Percentiles rank a stretch among this genome's conserved stretches.
Conservation (phyloP, 2,113 vertebrate genomes). For the Mystacornis crossleyi region DNA sequence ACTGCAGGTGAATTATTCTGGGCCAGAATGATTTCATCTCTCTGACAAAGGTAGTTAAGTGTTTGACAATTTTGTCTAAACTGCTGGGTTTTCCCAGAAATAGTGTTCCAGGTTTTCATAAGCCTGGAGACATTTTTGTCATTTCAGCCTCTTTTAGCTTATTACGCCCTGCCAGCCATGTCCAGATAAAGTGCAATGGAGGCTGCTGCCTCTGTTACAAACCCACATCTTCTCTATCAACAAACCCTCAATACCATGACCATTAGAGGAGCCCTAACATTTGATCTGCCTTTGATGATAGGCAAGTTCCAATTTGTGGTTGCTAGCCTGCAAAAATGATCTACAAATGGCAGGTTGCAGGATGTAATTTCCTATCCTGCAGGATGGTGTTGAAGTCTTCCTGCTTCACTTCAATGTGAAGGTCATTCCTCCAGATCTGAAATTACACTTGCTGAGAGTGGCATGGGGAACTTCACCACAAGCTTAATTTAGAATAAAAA, state of each 20-base stretch:
- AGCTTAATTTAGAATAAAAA: not conserved
- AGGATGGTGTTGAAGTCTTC: not conserved
- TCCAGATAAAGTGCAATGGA: conserved; percentile 37
- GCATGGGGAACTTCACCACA: not conserved
- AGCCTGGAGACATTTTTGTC: conserved; percentile 57
- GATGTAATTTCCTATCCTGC: conserved; percentile 50
- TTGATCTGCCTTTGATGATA: conserved; percentile 46
- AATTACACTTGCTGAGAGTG: conserved; percentile 27
- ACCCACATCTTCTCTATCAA: not conserved
- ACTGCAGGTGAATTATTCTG: not conserved
- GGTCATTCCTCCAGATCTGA: conserved; percentile 40
- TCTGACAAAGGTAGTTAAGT: conserved; percentile 51
- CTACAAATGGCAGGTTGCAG: conserved; percentile 56
- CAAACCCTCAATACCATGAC: not conserved
- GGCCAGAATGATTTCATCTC: not conserved
- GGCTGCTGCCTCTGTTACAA: conserved; percentile 1
- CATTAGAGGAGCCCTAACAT: conserved; percentile 38
- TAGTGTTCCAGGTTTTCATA: conserved; percentile 29
- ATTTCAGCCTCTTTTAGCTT: conserved; percentile 53
- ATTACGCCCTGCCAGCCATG: conserved; percentile 55
- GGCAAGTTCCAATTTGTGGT: conserved; percentile 56
- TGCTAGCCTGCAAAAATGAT: conserved; percentile 44
- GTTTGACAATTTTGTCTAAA: conserved; percentile 59
- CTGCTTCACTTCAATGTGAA: conserved; percentile 6
- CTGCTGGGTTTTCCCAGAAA: conserved; percentile 46